Evolutionary conservation across 1,140 invertebrate genomes (phyloP).

Genomic region (Gonioctena quinquepunctata): DNA sequence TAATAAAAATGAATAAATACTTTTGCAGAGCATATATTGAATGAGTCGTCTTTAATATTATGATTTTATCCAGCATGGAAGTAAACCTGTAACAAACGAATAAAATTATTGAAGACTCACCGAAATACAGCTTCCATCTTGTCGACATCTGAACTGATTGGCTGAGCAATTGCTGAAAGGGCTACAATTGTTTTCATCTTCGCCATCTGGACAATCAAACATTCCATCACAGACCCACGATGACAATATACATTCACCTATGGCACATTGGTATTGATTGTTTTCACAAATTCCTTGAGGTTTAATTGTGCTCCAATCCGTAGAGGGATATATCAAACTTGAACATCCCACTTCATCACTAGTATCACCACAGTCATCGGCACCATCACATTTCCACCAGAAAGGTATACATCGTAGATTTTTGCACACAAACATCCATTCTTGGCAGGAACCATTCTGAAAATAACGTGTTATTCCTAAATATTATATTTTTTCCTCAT

Average conservation of each 20-base stretch:
- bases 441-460: slow-evolving; percentile 62
- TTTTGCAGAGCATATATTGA: too few species aligned
- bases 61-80: too few species aligned
- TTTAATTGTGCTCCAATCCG: neutral
- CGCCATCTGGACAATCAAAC: slow-evolving; percentile 62
- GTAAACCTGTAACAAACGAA: too few species aligned
- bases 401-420: slow-evolving; percentile 81
- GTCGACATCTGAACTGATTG: slow-evolving; percentile 71
- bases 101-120: slow-evolving; percentile 23
- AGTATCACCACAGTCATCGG: slow-evolving; percentile 77
- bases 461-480: too few species aligned
- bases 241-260: slow-evolving; percentile 59
- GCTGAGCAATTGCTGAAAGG: slow-evolving; percentile 45
- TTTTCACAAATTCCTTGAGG: slow-evolving; percentile 53
- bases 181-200: slow-evolving; percentile 60
- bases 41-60: too few species aligned
- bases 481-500: too few species aligned
- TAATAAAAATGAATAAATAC: too few species aligned
- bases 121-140: slow-evolving; percentile 73
- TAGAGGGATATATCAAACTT: neutral
- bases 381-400: slow-evolving; percentile 74
- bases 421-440: slow-evolving; percentile 76
- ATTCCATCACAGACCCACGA: slow-evolving; percentile 65
- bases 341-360: slow-evolving; percentile 68
- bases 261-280: slow-evolving; percentile 70